Evolutionary conservation across 2,797 vertebrate genomes (phyloP).

Genomic region (Cirrhinus molitorella): DNA sequence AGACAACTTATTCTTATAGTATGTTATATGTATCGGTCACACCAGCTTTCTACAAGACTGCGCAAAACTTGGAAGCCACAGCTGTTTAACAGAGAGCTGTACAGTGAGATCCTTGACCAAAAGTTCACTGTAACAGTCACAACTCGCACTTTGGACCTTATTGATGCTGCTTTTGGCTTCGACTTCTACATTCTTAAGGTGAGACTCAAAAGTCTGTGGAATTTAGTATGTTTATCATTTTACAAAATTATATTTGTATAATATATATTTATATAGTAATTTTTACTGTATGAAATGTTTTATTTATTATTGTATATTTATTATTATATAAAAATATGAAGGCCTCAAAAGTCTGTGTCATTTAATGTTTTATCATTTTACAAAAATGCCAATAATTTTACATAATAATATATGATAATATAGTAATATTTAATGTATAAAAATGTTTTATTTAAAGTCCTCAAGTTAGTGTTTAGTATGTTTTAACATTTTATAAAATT

Average conservation of each 20-base stretch:
- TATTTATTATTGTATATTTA: background rate
- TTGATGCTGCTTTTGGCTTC: constrained; percentile 89
- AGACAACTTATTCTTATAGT: background rate
- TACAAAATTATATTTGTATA: background rate
- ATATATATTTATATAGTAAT: background rate
- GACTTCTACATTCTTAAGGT: constrained; percentile 96
- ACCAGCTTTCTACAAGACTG: constrained; percentile 82
- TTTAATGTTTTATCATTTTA: too few relatives aligned
- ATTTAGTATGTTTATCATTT: background rate
- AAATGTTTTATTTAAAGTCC: background rate
- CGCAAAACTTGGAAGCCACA: constrained; percentile 92
- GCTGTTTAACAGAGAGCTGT: constrained; percentile 85
- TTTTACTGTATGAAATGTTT: background rate
- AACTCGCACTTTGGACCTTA: constrained; percentile 86
- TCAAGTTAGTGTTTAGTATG: too few relatives aligned
- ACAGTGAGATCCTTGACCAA: constrained; percentile 94
- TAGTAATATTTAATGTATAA: background rate
- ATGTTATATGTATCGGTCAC: background rate
- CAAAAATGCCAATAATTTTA: too few relatives aligned
- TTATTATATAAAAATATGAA: background rate
- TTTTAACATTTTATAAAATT: too few relatives aligned
- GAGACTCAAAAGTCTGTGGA: constrained; percentile 12
- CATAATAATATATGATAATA: too few relatives aligned
- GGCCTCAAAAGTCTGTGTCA: too few relatives aligned
- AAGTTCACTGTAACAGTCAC: constrained; percentile 88